phyloP scores from a whole-genome alignment of 2,797 vertebrate species.

The Fistularia commersonii region DNA sequence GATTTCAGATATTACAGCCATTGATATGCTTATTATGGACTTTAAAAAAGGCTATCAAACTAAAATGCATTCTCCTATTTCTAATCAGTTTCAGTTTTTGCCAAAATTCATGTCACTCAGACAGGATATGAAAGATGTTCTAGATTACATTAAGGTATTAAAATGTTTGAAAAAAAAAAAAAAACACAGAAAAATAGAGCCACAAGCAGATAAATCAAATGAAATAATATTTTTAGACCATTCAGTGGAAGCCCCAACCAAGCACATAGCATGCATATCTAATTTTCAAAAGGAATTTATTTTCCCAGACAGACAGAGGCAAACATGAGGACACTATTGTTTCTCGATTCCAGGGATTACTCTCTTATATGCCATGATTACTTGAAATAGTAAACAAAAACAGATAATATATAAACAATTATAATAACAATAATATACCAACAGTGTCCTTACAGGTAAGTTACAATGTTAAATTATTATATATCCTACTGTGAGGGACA shows the following conservation, averaged over 20 bases:
- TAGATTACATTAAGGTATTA: constrained; percentile 54
- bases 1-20: constrained; percentile 40
- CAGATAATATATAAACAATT: too few species aligned
- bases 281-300: constrained; percentile 7
- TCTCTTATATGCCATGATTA: too few species aligned
- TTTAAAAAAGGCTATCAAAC: constrained; percentile 31
- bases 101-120: constrained; percentile 38
- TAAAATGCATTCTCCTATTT: constrained; percentile 41
- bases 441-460: too few species aligned
- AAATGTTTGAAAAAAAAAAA: constrained; percentile 28
- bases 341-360: too few species aligned
- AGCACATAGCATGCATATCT: constrained; percentile 51
- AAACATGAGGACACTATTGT: too few species aligned
- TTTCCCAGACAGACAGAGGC: background rate
- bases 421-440: too few species aligned
- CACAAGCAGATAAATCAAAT: constrained; percentile 51
- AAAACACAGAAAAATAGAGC: constrained; percentile 53
- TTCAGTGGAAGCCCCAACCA: constrained; percentile 52
- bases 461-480: too few species aligned
- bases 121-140: constrained; percentile 42
- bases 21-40: constrained; percentile 46
- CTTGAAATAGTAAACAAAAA: too few species aligned
- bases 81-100: constrained; percentile 39
- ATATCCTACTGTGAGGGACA: too few species aligned
- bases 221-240: constrained; percentile 58